These are phyloP conservation scores for Disparrhopalites patrizii DNA, from an alignment of 2,888 invertebrate genomes.

Conservation along the genomic window DNA sequence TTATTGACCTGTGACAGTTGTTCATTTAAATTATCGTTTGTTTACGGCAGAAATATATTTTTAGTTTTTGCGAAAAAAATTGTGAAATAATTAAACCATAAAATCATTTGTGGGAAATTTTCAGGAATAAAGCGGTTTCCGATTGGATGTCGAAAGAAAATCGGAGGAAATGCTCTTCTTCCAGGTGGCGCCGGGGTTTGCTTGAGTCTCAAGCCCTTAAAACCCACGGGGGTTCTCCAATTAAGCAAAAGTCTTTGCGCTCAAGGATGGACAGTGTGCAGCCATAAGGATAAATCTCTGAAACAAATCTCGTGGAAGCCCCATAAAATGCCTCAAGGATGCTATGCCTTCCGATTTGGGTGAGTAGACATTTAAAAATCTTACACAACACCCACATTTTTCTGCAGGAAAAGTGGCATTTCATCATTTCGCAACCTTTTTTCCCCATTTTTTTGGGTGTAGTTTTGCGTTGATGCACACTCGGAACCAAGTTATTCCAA, in stretches of 20 bases:
- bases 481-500: too few relatives aligned
- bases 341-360: slow-evolving; percentile 43
- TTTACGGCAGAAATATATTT: too few relatives aligned
- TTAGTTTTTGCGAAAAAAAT: background rate
- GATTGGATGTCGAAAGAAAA: slow-evolving; percentile 38
- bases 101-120: background rate
- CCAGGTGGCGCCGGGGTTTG: slow-evolving; percentile 39
- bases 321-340: slow-evolving; percentile 40
- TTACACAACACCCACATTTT: too few relatives aligned
- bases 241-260: slow-evolving; percentile 37
- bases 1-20: too few relatives aligned
- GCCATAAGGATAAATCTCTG: slow-evolving; percentile 36
- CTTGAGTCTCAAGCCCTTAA: slow-evolving; percentile 39
- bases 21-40: too few relatives aligned
- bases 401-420: too few relatives aligned
- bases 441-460: too few relatives aligned
- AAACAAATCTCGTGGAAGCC: slow-evolving; percentile 41
- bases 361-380: slow-evolving; percentile 25
- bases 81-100: too few relatives aligned
- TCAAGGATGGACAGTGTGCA: slow-evolving; percentile 40
- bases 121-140: slow-evolving; percentile 22
- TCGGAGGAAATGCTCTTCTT: slow-evolving; percentile 33
- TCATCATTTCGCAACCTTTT: too few relatives aligned
- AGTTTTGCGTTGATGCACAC: too few relatives aligned
- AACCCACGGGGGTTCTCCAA: slow-evolving; percentile 35